A percentile compares a stretch with the other conserved stretches of the same genome.
Evolutionary conservation across 2,888 invertebrate genomes (phyloP).

Genomic region (Lepeophtheirus nordmannii): DNA sequence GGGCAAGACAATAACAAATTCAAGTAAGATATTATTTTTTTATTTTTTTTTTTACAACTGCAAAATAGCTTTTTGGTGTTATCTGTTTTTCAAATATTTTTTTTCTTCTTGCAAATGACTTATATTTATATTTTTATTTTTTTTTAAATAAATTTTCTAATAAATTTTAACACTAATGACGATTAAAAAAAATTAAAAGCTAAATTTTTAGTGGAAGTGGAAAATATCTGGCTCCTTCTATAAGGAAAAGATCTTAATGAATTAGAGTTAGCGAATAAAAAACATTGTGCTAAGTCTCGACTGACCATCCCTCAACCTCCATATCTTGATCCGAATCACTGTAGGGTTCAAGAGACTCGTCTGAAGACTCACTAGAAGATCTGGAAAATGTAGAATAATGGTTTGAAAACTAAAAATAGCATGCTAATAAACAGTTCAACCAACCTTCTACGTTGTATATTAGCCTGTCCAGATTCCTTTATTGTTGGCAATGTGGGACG

Average conservation of each 20-base stretch:
- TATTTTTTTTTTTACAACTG: too few species aligned
- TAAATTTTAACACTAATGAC: background rate
- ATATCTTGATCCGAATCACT: constrained; percentile 19
- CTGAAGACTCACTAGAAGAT: constrained; percentile 46
- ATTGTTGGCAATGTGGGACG: constrained; percentile 56
- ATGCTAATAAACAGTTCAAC: background rate
- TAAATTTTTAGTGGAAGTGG: background rate
- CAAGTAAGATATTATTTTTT: too few species aligned
- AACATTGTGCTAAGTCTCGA: background rate
- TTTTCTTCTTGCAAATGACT: background rate
- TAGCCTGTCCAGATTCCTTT: constrained; percentile 40
- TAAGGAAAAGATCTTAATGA: too few species aligned
- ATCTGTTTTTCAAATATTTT: too few species aligned
- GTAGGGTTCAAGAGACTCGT: constrained; percentile 31
- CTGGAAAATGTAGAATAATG: constrained; percentile 34
- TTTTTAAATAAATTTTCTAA: background rate
- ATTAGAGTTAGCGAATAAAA: background rate
- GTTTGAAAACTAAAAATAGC: background rate
- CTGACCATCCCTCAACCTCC: constrained; percentile 16
- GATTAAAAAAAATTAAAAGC: background rate
- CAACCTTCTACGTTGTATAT: constrained; percentile 17
- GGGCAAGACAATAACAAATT: too few species aligned
- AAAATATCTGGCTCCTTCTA: too few species aligned
- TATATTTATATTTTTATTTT: background rate
- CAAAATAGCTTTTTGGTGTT: too few species aligned